Base-by-base conservation (phyloP, 1,140 invertebrate genomes). In the Papilio helenus region DNA sequence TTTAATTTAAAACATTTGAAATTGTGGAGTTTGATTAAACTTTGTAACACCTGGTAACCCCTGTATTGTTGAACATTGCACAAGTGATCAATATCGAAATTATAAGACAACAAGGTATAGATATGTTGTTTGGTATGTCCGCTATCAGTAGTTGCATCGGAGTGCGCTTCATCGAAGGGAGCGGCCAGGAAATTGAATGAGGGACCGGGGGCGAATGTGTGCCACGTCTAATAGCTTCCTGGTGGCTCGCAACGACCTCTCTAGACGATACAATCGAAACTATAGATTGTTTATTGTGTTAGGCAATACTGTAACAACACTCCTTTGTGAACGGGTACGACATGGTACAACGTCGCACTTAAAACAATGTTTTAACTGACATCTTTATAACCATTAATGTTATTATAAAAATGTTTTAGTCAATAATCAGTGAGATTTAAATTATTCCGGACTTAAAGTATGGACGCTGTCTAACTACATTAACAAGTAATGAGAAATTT, bases 181-280 rank as follows among this genome's bases (percentile, higher is more conserved):
- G 84, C 74, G 82, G 81, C 84, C 87, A 92, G 91, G 90, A 92
- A 91, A 92, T 92, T 92, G 87, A 90, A 92, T 91, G 89, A 91
- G 86, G 84, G 84, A 77, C 82, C 84, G 81, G 82, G 84, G 83
- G 85, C 81, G 86, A 91, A 91, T 92, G 86, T 91, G 80, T 90
- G 90, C 83, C 89, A 86, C 65, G 61, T 58, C 80, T 88, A 87
- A 90, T 90, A 80, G 84, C 83, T 91, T 90, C 90, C 89, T 89
- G 82, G 85, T 87, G 83, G 80, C 79, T 46, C 34, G 44, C 76
- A 58, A 58, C 29, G 26, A 77, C 20, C 23, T 79, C 14, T 34
- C 29, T 72, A 72, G 34, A 44, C 34, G 18, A 18, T 42, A 72
- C n/a, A 44, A 72, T 72, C 71, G 71, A 72, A 68, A 29, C 61